Evolutionary conservation across 1,140 invertebrate species (phyloP).

Genomic region (Saxidomus purpurata): DNA sequence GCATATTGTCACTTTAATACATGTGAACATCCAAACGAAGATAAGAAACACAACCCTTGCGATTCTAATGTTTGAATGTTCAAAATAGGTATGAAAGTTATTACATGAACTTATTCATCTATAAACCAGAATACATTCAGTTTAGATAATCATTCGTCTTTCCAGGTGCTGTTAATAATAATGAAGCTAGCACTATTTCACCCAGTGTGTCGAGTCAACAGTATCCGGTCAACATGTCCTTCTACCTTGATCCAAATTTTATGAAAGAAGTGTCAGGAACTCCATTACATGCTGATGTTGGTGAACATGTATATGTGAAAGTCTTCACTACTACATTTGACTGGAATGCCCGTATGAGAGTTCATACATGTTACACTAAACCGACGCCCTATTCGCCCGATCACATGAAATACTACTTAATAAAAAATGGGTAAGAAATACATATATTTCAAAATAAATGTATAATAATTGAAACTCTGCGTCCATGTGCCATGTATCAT

Average conservation of each 20-base stretch:
- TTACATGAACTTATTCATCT: too few species aligned
- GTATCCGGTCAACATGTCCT: conserved; percentile 45
- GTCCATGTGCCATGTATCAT: too few species aligned
- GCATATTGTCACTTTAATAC: too few species aligned
- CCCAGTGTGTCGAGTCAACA: not conserved
- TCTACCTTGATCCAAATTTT: conserved; percentile 50
- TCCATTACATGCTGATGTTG: conserved; percentile 48
- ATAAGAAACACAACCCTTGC: too few species aligned
- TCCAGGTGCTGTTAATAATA: not conserved
- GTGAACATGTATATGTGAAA: conserved; percentile 64
- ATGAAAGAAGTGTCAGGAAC: not conserved
- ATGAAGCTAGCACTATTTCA: not conserved
- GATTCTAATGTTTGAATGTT: too few species aligned
- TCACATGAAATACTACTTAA: conserved; percentile 52
- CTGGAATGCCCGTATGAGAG: conserved; percentile 55
- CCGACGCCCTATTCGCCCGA: not conserved
- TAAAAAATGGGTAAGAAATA: conserved; percentile 62
- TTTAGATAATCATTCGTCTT: too few species aligned
- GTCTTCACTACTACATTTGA: conserved; percentile 47
- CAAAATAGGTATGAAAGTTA: too few species aligned
- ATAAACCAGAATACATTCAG: too few species aligned
- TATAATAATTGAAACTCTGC: too few species aligned
- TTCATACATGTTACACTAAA: conserved; percentile 55
- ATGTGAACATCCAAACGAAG: too few species aligned
- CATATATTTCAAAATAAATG: not conserved